Evolutionary conservation across 1,140 invertebrate species (phyloP).

Genomic region (Octopus bimaculoides): DNA sequence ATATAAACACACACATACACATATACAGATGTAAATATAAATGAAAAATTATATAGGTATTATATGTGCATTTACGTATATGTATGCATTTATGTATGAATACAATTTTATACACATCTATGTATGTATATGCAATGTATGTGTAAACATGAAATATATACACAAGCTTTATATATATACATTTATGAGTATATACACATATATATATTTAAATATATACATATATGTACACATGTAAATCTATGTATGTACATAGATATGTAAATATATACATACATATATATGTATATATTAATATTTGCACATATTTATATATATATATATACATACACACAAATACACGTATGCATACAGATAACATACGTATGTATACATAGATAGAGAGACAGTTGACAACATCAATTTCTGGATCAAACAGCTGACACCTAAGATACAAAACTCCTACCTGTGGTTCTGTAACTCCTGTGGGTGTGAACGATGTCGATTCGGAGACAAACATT

Average conservation of each 20-base stretch:
- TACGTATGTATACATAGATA: no score
- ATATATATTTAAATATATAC: not conserved
- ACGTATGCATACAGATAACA: no score
- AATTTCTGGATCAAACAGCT: no score
- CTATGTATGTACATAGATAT: no score
- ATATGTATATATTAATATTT: no score
- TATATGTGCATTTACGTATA: not conserved
- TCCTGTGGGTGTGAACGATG: constrained; percentile 1
- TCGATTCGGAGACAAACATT: constrained; percentile 6
- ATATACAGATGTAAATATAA: not conserved
- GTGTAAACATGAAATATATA: no score
- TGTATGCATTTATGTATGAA: not conserved
- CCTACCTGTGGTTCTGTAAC: constrained; percentile 6
- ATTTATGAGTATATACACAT: not conserved
- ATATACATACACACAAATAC: no score
- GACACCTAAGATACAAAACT: not conserved
- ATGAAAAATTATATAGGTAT: not conserved
- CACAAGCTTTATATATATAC: not conserved
- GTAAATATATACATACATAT: no score
- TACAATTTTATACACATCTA: not conserved
- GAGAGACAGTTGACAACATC: no score
- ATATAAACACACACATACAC: not conserved
- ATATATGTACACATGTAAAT: no score
- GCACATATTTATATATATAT: no score
- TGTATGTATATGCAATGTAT: not conserved